Base-by-base conservation (phyloP, 1,140 invertebrate genomes). In the Anagrus nilaparvatae region DNA sequence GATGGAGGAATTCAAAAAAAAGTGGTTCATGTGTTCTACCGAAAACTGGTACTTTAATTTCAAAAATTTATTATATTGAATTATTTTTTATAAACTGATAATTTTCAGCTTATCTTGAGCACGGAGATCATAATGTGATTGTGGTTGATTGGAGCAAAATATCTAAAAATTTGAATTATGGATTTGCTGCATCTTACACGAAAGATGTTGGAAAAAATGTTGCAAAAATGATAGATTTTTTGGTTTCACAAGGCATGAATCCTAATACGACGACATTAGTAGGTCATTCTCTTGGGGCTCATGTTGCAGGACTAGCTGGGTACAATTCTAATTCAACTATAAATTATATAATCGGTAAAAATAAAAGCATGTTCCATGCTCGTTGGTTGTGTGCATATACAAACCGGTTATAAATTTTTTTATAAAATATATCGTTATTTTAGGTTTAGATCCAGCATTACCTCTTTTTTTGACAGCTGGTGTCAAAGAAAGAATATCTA, bases 391-490 rank as follows among this genome's bases (percentile, higher is more conserved):
- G n/a, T n/a, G n/a, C n/a, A n/a, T n/a, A n/a, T n/a, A n/a, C n/a
- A n/a, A n/a, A n/a, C n/a, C n/a, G n/a, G n/a, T n/a, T 21, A 13
- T 13, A 37, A 37, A 6, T 37, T n/a, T 7, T 37, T 14, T 4
- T 29, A 30, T 21, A 3, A 7, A 24, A 24, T 10, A 20, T 9
- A 13, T 21, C 10, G 39, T 27, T n/a, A 2, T 16, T 20, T n/a
- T 39, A 64, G 73, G 73, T 21, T 54, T 78, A 21, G 76, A 79
- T 53, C 76, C 77, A 21, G 75, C 76, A 0, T 45, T 65, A n/a
- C 75, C 74, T 0, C 43, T 70, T 0, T 77, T 74, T 49, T 58
- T 60, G 0, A 28, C 63, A 12, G 57, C 60, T 30, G 66, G 67
- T 34, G 65, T 62, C 12, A 59, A 61, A 25, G 66, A 72, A 13